Evolutionary conservation across 2,113 vertebrate species (phyloP).

Genomic region (Pelvicachromis taeniatus): DNA sequence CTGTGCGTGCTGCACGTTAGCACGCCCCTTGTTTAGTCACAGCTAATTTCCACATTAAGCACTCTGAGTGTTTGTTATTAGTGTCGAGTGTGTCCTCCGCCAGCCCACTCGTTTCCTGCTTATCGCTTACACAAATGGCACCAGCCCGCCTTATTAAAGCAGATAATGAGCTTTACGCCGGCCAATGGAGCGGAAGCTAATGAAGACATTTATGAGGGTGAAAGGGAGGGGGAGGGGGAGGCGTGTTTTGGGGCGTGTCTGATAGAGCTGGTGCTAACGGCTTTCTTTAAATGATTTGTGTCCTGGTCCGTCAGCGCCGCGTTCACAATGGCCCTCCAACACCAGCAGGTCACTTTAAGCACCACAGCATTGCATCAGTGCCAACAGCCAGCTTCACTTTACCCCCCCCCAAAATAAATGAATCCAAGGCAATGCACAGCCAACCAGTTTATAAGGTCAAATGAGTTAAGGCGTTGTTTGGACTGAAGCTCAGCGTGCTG

Average conservation of each 20-base stretch:
- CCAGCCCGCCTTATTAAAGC: constrained; percentile 11
- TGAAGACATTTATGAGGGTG: constrained; percentile 7
- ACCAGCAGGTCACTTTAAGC: not conserved
- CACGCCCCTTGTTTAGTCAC: not conserved
- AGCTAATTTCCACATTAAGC: not conserved
- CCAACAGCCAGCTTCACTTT: not conserved
- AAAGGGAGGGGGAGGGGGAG: not conserved
- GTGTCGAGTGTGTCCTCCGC: not conserved
- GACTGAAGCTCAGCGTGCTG: not conserved
- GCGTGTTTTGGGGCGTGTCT: not conserved
- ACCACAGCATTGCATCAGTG: not conserved
- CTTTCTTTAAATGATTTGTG: not conserved
- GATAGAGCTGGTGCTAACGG: not conserved
- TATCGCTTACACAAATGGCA: constrained; percentile 8
- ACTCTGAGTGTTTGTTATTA: not conserved
- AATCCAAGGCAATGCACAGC: not conserved
- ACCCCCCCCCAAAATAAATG: no score
- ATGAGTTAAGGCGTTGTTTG: not conserved
- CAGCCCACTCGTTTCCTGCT: not conserved
- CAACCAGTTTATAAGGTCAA: not conserved
- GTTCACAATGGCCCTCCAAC: not conserved
- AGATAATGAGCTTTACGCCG: constrained; percentile 16
- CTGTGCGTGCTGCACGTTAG: not conserved
- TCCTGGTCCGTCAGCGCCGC: not conserved
- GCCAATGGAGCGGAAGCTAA: not conserved